phyloP scores from a whole-genome alignment of 2,113 vertebrate species.

The Caretta caretta region DNA sequence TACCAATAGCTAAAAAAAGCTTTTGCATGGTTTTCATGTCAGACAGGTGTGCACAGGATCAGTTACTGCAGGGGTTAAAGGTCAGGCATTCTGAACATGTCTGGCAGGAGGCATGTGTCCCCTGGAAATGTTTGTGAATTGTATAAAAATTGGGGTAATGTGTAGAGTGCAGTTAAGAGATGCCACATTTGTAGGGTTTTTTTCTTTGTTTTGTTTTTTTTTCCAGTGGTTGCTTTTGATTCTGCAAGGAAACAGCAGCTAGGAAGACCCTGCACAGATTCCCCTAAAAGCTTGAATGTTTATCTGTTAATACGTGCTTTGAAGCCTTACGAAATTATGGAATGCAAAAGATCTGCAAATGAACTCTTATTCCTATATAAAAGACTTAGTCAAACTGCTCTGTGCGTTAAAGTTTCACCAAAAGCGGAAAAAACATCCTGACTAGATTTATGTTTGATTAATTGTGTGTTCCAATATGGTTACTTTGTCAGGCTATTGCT shows the following conservation, averaged over 20 bases:
- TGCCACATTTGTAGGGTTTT: rapidly evolving
- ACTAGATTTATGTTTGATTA: background rate
- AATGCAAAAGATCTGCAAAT: rapidly evolving
- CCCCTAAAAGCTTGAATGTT: rapidly evolving
- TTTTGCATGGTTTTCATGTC: background rate
- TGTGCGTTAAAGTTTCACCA: background rate
- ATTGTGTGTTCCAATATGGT: rapidly evolving
- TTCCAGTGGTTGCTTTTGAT: rapidly evolving
- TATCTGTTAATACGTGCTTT: rapidly evolving
- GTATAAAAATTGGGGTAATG: rapidly evolving
- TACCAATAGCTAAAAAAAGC: constrained; percentile 75
- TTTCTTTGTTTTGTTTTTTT: background rate
- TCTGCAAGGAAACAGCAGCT: background rate
- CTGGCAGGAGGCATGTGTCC: background rate
- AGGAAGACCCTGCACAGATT: background rate
- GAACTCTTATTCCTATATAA: background rate
- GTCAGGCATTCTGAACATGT: constrained; percentile 12
- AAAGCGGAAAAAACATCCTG: background rate
- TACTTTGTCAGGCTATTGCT: background rate
- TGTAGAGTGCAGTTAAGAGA: background rate
- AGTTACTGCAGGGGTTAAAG: constrained; percentile 34
- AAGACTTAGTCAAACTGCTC: background rate
- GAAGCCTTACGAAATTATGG: background rate
- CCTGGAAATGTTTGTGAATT: background rate
- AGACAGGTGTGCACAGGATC: constrained; percentile 68